Base-by-base conservation (phyloP, 2,888 invertebrate species). In the Carterocephalus palaemon region DNA sequence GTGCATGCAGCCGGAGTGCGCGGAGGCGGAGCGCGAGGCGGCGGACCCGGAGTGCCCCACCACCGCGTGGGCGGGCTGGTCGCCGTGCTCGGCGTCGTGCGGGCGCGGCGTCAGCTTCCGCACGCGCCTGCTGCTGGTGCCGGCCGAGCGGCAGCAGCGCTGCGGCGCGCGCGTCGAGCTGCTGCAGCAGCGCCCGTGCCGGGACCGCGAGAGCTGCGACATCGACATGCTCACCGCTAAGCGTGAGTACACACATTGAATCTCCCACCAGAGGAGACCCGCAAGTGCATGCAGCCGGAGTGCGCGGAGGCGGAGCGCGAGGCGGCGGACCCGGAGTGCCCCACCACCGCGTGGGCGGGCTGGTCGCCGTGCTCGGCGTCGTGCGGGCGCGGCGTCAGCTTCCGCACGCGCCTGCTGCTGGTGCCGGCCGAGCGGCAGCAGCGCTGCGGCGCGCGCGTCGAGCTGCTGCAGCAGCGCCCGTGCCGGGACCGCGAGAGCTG, bases 1-100 rank as follows among this genome's bases (percentile, higher is more conserved):
- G 62, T 94, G 94, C 65, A 92, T 93, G 91, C 89, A 89, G 56
- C 92, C 93, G 0, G 88, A 89, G 2, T 94, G 94, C 63, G 72
- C 77, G 0, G 87, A 88, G 39, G 79, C 83, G 22, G 86, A 89
- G 26, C 59, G 75, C 4, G 40, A 88, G 55, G 56, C 76, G 0
- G 69, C 88, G 1, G 92, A 92, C 80, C 90, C 91, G 0, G 49
- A 83, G 57, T 94, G 94, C 60, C 93, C 95, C 46, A 92, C 95
- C n/a, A 93, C 93, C 0, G 91, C 91, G 37, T 98, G 97, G 97
- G 92, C 94, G 45, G 92, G 93, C 55, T 98, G 97, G 97, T 95
- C 95, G 43, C 93, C 96, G 0, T 98, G 97, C 81, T 93, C 94
- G 37, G 94, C 93, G 0, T 91, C 94, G 4, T 98, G 97, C 70